These are phyloP conservation scores for Coelinius sp. DNA, from an alignment of 2,888 invertebrate species.

Conservation along the genomic window DNA sequence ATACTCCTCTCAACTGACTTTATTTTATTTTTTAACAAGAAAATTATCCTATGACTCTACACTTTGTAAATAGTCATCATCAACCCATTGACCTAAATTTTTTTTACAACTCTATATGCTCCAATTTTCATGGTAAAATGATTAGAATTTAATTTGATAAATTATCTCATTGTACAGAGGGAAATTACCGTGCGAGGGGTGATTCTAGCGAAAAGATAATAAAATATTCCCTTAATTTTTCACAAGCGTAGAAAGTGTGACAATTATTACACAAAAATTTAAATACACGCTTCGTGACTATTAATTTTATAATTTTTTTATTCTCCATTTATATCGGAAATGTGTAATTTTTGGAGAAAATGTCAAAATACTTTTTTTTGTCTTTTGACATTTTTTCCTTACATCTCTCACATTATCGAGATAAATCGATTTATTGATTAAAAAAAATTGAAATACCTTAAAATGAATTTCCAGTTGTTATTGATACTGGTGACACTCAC, in stretches of 20 bases:
- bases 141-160: not conserved
- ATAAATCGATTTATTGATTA: too few relatives aligned
- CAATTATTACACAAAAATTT: not conserved
- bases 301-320: too few relatives aligned
- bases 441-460: too few relatives aligned
- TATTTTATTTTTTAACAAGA: not conserved
- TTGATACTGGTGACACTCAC: constrained; percentile 50
- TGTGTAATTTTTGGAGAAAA: too few relatives aligned
- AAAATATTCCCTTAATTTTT: not conserved
- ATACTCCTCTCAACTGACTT: not conserved
- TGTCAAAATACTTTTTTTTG: too few relatives aligned
- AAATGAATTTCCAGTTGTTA: constrained; percentile 55
- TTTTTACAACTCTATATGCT: not conserved
- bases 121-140: not conserved
- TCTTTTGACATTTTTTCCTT: too few relatives aligned
- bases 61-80: not conserved
- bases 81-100: constrained; percentile 27
- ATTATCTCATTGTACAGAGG: not conserved
- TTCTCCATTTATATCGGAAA: too few relatives aligned
- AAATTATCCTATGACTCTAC: not conserved
- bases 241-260: not conserved
- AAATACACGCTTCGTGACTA: not conserved
- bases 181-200: not conserved
- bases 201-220: not conserved
- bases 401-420: too few relatives aligned